Percentiles rank a stretch among this genome's conserved stretches.
Conservation (phyloP, 2,888 invertebrate genomes). For the Neuroscelio doddi region DNA sequence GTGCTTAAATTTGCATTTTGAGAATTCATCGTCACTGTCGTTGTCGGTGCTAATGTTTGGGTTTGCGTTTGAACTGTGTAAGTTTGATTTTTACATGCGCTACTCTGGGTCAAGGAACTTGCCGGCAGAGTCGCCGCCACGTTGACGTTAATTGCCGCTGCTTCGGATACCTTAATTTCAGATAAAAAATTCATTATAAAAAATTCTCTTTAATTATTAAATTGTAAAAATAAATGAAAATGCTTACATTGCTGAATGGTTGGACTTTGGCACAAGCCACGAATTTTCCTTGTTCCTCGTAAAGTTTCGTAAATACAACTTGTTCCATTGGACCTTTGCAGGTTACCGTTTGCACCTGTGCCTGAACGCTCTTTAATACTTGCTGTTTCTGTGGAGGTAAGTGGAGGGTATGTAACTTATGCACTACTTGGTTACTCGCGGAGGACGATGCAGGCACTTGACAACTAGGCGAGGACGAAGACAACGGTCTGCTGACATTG, state of each 20-base stretch:
- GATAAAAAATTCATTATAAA: not conserved
- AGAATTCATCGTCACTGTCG: slow-evolving; percentile 49
- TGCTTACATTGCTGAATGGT: slow-evolving; percentile 59
- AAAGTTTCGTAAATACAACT: slow-evolving; percentile 75
- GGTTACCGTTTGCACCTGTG: slow-evolving; percentile 79
- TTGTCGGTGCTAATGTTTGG: slow-evolving; percentile 52
- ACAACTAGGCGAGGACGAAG: slow-evolving; percentile 53
- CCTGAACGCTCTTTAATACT: slow-evolving; percentile 70
- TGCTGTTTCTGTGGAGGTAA: slow-evolving; percentile 80
- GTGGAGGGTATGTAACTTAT: slow-evolving; percentile 82
- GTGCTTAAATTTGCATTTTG: slow-evolving; percentile 57
- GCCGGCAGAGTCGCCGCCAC: slow-evolving; percentile 58
- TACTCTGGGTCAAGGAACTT: slow-evolving; percentile 56
- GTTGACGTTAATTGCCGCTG: slow-evolving; percentile 58
- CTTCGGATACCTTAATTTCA: slow-evolving; percentile 57
- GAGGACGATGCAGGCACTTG: slow-evolving; percentile 54
- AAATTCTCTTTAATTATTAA: not conserved
- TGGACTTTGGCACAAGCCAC: slow-evolving; percentile 80
- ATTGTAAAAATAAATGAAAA: not conserved
- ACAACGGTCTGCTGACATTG: slow-evolving; percentile 55
- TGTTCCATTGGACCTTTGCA: slow-evolving; percentile 75
- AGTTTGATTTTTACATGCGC: slow-evolving; percentile 63
- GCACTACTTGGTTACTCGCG: slow-evolving; percentile 69
- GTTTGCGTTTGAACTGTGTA: slow-evolving; percentile 69
- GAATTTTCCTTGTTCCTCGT: slow-evolving; percentile 82